Evolutionary conservation across 2,113 vertebrate species (phyloP).

Genomic region (Murina feae): DNA sequence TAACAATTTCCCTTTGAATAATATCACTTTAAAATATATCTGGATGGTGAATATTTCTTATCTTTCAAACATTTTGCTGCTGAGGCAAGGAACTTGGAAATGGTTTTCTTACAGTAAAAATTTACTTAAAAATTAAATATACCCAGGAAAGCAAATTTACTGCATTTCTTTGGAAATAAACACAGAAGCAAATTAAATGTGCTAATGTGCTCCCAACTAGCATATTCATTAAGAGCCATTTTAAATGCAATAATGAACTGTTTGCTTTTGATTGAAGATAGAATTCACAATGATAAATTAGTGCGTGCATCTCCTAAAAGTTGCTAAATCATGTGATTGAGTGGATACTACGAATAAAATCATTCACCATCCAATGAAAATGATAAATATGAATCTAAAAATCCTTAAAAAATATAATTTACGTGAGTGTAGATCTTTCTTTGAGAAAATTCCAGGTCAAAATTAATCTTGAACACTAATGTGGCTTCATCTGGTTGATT

Average conservation of each 20-base stretch:
- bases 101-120: constrained; percentile 32
- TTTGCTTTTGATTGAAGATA: constrained; percentile 67
- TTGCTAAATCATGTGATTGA: constrained; percentile 66
- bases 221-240: constrained; percentile 67
- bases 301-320: constrained; percentile 49
- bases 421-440: constrained; percentile 51
- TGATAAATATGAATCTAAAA: constrained; percentile 73
- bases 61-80: constrained; percentile 51
- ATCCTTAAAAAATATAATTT: constrained; percentile 60
- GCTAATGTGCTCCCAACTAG: constrained; percentile 72
- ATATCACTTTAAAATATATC: constrained; percentile 19
- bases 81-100: constrained; percentile 20
- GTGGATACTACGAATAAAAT: constrained; percentile 75
- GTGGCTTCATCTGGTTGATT: constrained; percentile 45
- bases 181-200: constrained; percentile 53
- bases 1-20: constrained; percentile 53
- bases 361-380: constrained; percentile 62
- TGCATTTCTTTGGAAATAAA: constrained; percentile 68
- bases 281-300: constrained; percentile 73
- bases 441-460: constrained; percentile 68
- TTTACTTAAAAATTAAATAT: constrained; percentile 51
- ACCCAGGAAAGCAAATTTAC: constrained; percentile 41
- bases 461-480: constrained; percentile 68
- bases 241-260: constrained; percentile 72
- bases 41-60: constrained; percentile 28